phyloP scores from a whole-genome alignment of 2,113 vertebrate genomes.

The Anser cygnoides region DNA sequence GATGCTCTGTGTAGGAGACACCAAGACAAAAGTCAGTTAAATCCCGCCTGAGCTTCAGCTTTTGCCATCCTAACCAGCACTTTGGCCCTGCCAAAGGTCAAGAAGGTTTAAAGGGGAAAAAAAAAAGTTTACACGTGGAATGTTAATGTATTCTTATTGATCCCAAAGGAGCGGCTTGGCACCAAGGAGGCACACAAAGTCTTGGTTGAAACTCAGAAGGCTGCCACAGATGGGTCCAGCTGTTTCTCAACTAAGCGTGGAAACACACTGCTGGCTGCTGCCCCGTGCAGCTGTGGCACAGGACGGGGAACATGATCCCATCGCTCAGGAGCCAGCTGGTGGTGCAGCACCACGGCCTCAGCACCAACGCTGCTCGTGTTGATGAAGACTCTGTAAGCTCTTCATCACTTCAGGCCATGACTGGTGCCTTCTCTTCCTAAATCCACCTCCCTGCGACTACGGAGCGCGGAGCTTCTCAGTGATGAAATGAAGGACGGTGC shows the following conservation, averaged over 20 bases:
- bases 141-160: no score
- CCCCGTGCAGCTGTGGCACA: not conserved
- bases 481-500: not conserved
- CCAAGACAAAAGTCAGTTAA: not conserved
- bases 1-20: accelerated
- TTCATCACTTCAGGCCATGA: not conserved
- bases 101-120: not conserved
- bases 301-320: accelerated
- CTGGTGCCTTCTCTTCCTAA: not conserved
- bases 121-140: not conserved
- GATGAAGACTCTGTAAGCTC: not conserved
- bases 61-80: not conserved
- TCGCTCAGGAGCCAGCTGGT: not conserved
- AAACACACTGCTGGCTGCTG: not conserved
- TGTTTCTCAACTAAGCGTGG: not conserved
- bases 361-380: accelerated
- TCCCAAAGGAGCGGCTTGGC: not conserved
- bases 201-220: not conserved
- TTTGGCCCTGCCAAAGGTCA: not conserved
- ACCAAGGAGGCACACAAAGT: not conserved
- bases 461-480: accelerated
- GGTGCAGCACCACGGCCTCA: accelerated
- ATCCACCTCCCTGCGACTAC: accelerated
- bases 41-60: accelerated
- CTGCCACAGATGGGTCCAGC: not conserved